phyloP scores from a whole-genome alignment of 2,113 vertebrate genomes.

The Mystacornis crossleyi region DNA sequence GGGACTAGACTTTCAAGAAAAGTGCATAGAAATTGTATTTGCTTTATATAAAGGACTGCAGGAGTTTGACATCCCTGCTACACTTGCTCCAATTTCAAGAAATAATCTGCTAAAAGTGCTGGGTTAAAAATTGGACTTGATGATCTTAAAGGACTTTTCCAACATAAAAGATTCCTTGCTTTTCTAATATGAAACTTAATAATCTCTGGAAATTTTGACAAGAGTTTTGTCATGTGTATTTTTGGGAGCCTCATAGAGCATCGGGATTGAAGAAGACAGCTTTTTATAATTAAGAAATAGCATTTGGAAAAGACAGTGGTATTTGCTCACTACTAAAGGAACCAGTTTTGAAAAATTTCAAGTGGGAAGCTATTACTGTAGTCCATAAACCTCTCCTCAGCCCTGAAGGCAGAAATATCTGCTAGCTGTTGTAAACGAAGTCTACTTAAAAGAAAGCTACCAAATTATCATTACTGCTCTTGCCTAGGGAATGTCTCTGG shows the following conservation, averaged over 20 bases:
- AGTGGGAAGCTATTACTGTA: neutral
- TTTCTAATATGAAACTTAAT: neutral
- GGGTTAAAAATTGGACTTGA: neutral
- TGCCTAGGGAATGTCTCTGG: constrained; percentile 37
- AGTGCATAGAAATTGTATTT: neutral
- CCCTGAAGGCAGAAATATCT: constrained; percentile 34
- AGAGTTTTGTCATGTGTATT: neutral
- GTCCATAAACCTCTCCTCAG: constrained; percentile 11
- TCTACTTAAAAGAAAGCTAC: constrained; percentile 41
- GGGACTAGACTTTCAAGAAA: neutral
- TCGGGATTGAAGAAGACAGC: neutral
- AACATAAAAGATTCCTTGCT: neutral
- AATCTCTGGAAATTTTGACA: neutral
- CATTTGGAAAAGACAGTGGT: neutral
- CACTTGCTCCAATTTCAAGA: neutral
- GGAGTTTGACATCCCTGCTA: neutral
- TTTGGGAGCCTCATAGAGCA: neutral
- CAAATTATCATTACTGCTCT: constrained; percentile 42
- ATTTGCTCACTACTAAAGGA: neutral
- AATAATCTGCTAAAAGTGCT: neutral
- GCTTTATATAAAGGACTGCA: neutral
- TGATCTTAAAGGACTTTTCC: neutral
- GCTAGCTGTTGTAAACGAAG: constrained; percentile 22
- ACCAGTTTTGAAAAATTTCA: neutral
- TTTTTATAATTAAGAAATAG: neutral